A percentile compares a stretch with the other conserved stretches of the same genome.
Conservation (phyloP, 2,888 invertebrate genomes). For the Drosophila pseudotakahashii region DNA sequence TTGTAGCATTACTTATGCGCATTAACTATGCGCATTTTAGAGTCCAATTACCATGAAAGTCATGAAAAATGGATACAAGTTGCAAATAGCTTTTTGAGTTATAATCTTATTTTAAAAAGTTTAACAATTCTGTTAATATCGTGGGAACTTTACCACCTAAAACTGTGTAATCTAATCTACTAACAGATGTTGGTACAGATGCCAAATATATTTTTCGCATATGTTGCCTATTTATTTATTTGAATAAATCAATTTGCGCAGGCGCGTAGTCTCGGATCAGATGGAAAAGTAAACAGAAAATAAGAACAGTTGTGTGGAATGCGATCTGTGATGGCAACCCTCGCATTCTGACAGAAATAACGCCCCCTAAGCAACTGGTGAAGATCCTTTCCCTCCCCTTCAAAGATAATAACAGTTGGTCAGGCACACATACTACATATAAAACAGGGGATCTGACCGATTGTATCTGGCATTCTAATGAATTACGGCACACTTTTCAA, state of each 20-base stretch:
- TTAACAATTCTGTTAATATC: background rate
- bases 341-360: slow-evolving; percentile 14
- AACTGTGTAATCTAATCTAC: background rate
- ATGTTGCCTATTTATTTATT: slow-evolving; percentile 50
- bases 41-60: background rate
- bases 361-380: slow-evolving; percentile 41
- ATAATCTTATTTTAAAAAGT: background rate
- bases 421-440: slow-evolving; percentile 5
- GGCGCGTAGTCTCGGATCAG: slow-evolving; percentile 5
- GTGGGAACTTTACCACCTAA: slow-evolving; percentile 11
- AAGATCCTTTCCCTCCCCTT: slow-evolving; percentile 9
- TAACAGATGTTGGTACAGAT: slow-evolving; percentile 28
- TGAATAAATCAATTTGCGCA: slow-evolving; percentile 28
- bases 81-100: background rate
- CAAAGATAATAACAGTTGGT: slow-evolving; percentile 56
- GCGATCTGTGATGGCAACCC: slow-evolving; percentile 37
- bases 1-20: slow-evolving; percentile 15
- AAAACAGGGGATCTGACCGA: slow-evolving; percentile 33
- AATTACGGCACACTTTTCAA: slow-evolving; percentile 69
- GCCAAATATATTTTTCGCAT: slow-evolving; percentile 42
- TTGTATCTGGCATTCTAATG: slow-evolving; percentile 49
- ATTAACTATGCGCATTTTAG: slow-evolving; percentile 6
- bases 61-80: slow-evolving; percentile 13
- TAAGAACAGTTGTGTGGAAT: slow-evolving; percentile 55
- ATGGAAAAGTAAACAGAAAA: background rate